Percentiles rank a stretch among this genome's conserved stretches.
These are phyloP conservation scores for Himalopsyche japonica DNA, from an alignment of 2,888 invertebrate genomes.

Conservation along the genomic window DNA sequence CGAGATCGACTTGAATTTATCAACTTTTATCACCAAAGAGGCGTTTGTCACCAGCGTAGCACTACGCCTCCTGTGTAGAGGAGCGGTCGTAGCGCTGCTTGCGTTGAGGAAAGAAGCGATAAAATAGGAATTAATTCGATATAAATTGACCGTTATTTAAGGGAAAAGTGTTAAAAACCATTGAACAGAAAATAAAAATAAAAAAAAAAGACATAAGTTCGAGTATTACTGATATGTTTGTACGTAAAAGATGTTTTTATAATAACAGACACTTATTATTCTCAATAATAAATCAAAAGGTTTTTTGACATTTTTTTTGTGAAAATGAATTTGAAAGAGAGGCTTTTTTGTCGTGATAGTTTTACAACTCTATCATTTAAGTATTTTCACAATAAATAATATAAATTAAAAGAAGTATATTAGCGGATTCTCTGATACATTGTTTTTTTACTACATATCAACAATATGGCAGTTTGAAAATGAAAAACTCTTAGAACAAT, in stretches of 20 bases:
- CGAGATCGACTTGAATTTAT: not conserved
- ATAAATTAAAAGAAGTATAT: no score
- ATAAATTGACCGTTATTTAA: not conserved
- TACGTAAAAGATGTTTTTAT: not conserved
- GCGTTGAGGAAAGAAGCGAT: not conserved
- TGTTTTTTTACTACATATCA: no score
- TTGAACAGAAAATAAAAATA: not conserved
- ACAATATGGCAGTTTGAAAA: no score
- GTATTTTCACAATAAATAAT: no score
- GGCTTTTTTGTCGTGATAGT: no score
- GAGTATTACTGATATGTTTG: not conserved
- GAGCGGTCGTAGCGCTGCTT: not conserved
- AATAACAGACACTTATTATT: not conserved
- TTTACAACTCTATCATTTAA: no score
- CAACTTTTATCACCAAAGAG: not conserved
- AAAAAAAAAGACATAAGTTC: not conserved
- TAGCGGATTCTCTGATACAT: no score
- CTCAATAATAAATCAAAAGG: not conserved
- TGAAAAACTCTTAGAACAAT: no score
- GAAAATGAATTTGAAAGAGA: not conserved
- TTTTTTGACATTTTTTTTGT: not conserved
- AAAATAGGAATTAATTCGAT: not conserved
- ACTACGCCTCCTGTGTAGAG: not conserved
- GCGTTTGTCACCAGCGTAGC: not conserved
- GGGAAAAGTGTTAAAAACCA: not conserved